Evolutionary conservation across 2,113 vertebrate genomes (phyloP).

Genomic region (Corapipo altera): DNA sequence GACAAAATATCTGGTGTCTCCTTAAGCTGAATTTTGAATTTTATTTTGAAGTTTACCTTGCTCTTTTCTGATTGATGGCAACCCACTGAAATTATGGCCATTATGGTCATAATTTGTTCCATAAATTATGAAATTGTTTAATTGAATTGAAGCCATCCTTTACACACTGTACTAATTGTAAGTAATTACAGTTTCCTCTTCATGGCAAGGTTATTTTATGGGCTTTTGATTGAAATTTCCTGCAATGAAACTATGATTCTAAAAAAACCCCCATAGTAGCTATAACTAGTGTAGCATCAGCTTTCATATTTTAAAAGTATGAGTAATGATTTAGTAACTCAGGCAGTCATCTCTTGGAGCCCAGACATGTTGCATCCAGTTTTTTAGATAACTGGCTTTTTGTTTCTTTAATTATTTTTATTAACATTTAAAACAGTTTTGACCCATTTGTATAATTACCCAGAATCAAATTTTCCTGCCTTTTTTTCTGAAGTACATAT

Average conservation of each 20-base stretch:
- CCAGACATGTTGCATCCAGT: not conserved
- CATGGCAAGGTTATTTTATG: slow-evolving; percentile 40
- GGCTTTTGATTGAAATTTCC: slow-evolving; percentile 48
- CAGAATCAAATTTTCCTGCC: not conserved
- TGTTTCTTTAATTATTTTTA: not conserved
- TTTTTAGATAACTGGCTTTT: not conserved
- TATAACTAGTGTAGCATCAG: not conserved
- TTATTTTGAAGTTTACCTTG: slow-evolving; percentile 28
- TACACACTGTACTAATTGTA: slow-evolving; percentile 30
- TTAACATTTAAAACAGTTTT: not conserved
- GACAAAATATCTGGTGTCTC: not conserved
- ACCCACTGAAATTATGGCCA: slow-evolving; percentile 28
- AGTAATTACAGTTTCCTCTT: slow-evolving; percentile 57
- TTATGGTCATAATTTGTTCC: not conserved
- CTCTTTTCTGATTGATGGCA: slow-evolving; percentile 19
- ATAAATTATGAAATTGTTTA: not conserved
- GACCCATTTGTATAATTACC: not conserved
- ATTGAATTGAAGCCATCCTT: slow-evolving; percentile 9
- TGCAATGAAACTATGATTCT: not conserved
- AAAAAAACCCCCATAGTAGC: not conserved
- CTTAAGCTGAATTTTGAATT: not conserved
- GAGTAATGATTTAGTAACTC: not conserved
- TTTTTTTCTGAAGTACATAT: not conserved
- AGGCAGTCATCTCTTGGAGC: not conserved
- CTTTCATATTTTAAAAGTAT: not conserved